Conservation (phyloP, 2,113 vertebrate genomes). For the Anser brachyrhynchus region DNA sequence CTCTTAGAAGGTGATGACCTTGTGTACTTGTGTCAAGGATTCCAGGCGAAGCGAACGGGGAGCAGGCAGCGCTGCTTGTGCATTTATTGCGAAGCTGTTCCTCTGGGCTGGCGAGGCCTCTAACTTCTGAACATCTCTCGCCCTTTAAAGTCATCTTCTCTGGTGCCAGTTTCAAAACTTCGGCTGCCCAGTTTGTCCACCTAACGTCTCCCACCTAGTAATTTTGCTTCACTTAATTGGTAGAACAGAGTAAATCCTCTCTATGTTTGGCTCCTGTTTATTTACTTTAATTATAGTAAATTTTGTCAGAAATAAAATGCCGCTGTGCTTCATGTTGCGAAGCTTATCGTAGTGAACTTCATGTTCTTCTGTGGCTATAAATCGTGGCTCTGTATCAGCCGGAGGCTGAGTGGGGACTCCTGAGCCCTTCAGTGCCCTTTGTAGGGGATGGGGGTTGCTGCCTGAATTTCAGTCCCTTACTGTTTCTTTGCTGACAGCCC, state of each 20-base stretch:
- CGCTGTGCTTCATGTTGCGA: background rate
- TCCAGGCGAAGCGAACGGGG: background rate
- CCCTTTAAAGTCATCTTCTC: background rate
- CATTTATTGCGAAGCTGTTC: background rate
- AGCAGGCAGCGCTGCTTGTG: background rate
- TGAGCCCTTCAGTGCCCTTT: background rate
- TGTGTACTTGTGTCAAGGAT: background rate
- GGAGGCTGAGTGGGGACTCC: background rate
- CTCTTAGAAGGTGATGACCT: background rate
- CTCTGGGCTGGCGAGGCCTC: background rate
- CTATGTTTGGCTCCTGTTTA: conserved; percentile 63
- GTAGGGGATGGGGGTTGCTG: background rate
- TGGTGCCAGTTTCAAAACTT: conserved; percentile 64
- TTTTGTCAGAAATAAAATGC: conserved; percentile 66
- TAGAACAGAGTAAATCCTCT: conserved; percentile 53
- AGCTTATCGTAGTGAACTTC: background rate
- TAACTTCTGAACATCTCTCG: conserved; percentile 16
- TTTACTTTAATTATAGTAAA: conserved; percentile 73
- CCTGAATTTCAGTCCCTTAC: background rate
- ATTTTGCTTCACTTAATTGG: conserved; percentile 71
- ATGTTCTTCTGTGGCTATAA: background rate
- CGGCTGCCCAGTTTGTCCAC: conserved; percentile 59
- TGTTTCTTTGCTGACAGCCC: background rate
- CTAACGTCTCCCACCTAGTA: conserved; percentile 67
- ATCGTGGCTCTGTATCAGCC: background rate